Evolutionary conservation across 2,113 vertebrate species (phyloP).

Genomic region (Lepisosteus osseus): DNA sequence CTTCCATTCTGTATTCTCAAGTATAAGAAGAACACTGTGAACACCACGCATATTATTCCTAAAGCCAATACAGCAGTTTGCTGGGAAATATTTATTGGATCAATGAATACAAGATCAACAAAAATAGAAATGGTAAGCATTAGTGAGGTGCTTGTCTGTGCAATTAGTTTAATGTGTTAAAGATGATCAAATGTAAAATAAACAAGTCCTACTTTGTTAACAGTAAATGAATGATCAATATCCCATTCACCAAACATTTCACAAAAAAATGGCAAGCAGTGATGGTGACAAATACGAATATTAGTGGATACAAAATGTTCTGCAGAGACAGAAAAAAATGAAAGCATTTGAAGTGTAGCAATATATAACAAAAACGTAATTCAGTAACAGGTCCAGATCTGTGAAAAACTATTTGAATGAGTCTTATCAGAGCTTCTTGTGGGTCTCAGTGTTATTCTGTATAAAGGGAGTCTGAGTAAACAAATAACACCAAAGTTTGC

Average conservation of each 20-base stretch:
- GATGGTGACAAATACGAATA: too few species aligned
- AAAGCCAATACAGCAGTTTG: conserved; percentile 68
- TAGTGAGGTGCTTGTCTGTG: conserved; percentile 78
- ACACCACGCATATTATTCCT: conserved; percentile 61
- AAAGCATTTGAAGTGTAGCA: too few species aligned
- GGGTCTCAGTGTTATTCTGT: too few species aligned
- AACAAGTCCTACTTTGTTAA: conserved; percentile 74
- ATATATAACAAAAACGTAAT: too few species aligned
- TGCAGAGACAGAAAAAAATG: too few species aligned
- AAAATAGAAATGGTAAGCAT: conserved; percentile 54
- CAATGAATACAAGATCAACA: conserved; percentile 51
- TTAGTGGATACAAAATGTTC: conserved; percentile 1
- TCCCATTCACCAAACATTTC: background rate
- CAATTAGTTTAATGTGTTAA: conserved; percentile 74
- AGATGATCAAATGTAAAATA: conserved; percentile 73
- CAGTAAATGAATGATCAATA: conserved; percentile 16
- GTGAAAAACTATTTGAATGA: too few species aligned
- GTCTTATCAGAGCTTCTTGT: too few species aligned
- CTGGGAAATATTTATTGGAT: conserved; percentile 62
- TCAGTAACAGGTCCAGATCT: too few species aligned
- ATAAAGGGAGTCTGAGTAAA: too few species aligned
- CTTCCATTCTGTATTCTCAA: conserved; percentile 63
- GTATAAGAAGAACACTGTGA: conserved; percentile 74
- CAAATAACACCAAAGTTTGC: too few species aligned
- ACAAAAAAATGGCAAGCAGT: background rate